These are phyloP conservation scores for Chelon labrosus DNA, from an alignment of 2,797 vertebrate genomes.

Conservation along the genomic window DNA sequence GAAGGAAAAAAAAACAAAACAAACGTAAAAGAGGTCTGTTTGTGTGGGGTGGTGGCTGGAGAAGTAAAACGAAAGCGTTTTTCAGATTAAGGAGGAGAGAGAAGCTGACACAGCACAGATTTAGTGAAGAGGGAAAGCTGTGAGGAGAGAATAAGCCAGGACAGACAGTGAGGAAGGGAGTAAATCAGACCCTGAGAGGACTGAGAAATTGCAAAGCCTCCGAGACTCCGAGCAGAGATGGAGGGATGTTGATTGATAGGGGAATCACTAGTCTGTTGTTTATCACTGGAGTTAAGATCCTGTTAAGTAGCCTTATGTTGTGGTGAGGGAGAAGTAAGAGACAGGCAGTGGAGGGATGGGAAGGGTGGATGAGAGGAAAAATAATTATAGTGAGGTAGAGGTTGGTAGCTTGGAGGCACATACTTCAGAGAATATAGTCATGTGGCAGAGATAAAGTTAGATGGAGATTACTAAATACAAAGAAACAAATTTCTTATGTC, in stretches of 20 bases:
- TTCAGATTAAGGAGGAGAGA: constrained; percentile 58
- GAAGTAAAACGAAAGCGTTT: constrained; percentile 48
- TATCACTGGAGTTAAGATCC: constrained; percentile 74
- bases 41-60: constrained; percentile 17
- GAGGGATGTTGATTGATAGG: constrained; percentile 71
- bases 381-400: constrained; percentile 60
- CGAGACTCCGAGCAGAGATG: constrained; percentile 50
- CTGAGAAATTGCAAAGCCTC: constrained; percentile 67
- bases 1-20: not conserved
- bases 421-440: constrained; percentile 32
- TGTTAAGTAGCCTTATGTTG: constrained; percentile 76
- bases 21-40: constrained; percentile 6
- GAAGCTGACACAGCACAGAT: constrained; percentile 75
- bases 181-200: constrained; percentile 73
- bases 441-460: constrained; percentile 27
- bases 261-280: constrained; percentile 71
- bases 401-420: constrained; percentile 32
- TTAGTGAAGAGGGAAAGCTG: constrained; percentile 58
- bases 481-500: constrained; percentile 14
- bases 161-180: constrained; percentile 42
- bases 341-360: constrained; percentile 29
- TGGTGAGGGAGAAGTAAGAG: constrained; percentile 52
- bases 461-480: constrained; percentile 9
- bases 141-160: constrained; percentile 58
- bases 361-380: constrained; percentile 43